Base-by-base conservation (phyloP, 2,888 invertebrate species). In the Cryptocephalus moraei region DNA sequence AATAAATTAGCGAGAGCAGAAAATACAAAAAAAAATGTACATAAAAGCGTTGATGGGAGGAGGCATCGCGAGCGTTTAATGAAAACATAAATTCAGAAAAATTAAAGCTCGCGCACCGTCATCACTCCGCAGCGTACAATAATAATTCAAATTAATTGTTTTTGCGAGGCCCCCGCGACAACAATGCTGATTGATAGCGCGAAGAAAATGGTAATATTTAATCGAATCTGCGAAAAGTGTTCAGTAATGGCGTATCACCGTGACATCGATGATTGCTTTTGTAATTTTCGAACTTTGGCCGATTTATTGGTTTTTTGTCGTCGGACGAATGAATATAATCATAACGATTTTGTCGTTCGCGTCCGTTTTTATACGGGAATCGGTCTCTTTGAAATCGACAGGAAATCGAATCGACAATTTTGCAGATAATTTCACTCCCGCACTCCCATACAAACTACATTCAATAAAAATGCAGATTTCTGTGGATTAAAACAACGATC, bases 161-260 rank as follows among this genome's bases (percentile, higher is more conserved):
- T 60, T 55, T 57, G 54, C 56, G 47, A 55, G 53, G 49, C 48
- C 48, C 45, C 49, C 54, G n/a, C n/a, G 58, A 57, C 56, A 55
- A 49, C 48, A 33, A 31, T 41, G 44, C 53, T 62, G 62, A 62
- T 62, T 61, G 62, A 61, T 61, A 50, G 57, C 57, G 50, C 47
- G 48, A 60, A 57, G 59, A 59, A 60, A 62, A 61, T 60, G 58
- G 62, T 60, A 57, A 59, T 60, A 58, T 62, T 61, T 62, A 62
- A 62, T 61, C 60, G 62, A 61, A 62, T 60, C 57, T 56, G 22
- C 22, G 22, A 22, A 22, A 22, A 22, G 22, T 22, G 22, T 22
- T 6, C 46, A 39, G n/a, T 39, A 39, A 12, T 9, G 45, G 49
- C 53, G 53, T 49, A 52, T 51, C 48, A 45, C 45, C 34, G 50